A percentile compares a stretch with the other conserved stretches of the same genome.
phyloP scores from a whole-genome alignment of 64 coral and sea anemone genomes.

The Montipora capricornis region DNA sequence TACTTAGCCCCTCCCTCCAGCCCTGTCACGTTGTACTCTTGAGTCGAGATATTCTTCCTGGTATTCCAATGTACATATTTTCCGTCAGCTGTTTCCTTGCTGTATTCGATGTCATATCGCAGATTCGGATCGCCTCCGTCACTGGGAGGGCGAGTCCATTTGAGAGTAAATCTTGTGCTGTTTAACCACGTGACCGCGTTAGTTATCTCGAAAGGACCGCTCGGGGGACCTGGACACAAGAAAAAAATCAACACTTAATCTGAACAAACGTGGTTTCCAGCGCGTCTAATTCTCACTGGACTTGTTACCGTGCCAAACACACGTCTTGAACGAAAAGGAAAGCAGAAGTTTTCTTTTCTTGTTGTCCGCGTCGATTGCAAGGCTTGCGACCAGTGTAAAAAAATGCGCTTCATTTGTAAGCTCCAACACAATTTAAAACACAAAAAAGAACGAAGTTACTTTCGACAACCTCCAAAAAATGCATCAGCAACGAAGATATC shows the following conservation, averaged over 20 bases:
- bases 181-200: conserved; percentile 75
- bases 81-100: conserved; percentile 55
- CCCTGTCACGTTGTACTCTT: conserved; percentile 71
- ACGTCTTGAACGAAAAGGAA: too few species aligned
- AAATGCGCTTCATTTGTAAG: too few species aligned
- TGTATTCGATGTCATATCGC: conserved; percentile 81
- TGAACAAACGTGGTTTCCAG: background rate
- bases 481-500: too few species aligned
- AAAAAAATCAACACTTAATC: background rate
- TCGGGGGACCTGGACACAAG: conserved; percentile 71
- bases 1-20: conserved; percentile 61
- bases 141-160: conserved; percentile 73
- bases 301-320: too few species aligned
- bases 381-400: too few species aligned
- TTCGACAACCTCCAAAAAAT: too few species aligned
- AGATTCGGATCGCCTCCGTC: conserved; percentile 76
- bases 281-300: too few species aligned
- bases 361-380: too few species aligned
- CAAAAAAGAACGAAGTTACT: background rate
- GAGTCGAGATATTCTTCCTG: conserved; percentile 47
- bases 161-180: conserved; percentile 66
- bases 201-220: conserved; percentile 71
- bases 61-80: conserved; percentile 75
- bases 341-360: too few species aligned
- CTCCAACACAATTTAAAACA: too few species aligned